phyloP scores from a whole-genome alignment of 2,888 invertebrate genomes.

The Temnothorax rugatulus region DNA sequence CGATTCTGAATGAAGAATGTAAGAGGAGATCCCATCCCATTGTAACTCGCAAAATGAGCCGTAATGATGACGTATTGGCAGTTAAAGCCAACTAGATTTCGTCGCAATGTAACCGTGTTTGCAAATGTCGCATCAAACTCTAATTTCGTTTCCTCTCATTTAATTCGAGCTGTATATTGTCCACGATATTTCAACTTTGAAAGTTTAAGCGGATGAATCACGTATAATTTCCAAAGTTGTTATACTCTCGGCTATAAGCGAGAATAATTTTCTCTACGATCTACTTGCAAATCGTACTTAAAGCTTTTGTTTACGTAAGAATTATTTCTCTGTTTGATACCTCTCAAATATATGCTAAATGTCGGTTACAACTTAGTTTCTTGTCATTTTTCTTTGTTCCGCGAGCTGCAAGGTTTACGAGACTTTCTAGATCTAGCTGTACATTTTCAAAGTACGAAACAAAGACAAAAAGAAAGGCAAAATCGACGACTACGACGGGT shows the following conservation, averaged over 20 bases:
- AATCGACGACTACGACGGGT: neutral
- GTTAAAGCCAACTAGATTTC: constrained; percentile 40
- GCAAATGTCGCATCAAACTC: constrained; percentile 31
- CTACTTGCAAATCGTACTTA: constrained; percentile 18
- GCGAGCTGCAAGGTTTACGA: neutral
- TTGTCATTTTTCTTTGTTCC: neutral
- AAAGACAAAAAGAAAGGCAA: neutral
- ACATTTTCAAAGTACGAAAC: neutral
- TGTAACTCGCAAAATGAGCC: constrained; percentile 27
- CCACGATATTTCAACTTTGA: constrained; percentile 30
- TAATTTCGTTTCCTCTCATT: constrained; percentile 15
- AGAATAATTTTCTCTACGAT: neutral
- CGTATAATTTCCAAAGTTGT: neutral
- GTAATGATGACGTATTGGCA: constrained; percentile 54
- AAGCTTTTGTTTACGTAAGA: neutral
- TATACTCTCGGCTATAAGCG: neutral
- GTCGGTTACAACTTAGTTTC: constrained; percentile 6
- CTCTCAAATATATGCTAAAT: constrained; percentile 20
- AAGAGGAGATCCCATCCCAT: neutral
- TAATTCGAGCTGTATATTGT: constrained; percentile 14
- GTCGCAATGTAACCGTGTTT: constrained; percentile 20
- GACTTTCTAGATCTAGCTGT: neutral
- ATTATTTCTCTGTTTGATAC: constrained; percentile 18
- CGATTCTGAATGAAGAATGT: constrained; percentile 25
- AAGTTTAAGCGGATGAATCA: constrained; percentile 1